Conservation (phyloP, 2,888 invertebrate species). For the Cosmopolites sordidus region DNA sequence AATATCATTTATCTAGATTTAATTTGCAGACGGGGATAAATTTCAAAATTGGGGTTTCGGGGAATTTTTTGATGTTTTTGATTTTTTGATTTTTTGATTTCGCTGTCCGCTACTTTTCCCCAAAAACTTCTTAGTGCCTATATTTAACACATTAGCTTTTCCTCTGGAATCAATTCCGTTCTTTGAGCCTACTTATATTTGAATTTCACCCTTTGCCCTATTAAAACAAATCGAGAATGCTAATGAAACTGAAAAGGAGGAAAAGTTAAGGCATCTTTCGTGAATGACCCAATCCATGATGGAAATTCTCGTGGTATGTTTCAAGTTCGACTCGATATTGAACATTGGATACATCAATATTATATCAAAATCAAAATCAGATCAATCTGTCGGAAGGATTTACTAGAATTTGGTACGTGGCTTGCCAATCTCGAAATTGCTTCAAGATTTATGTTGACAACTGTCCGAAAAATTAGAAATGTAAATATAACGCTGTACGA, state of each 20-base stretch:
- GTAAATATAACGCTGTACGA: too few species aligned
- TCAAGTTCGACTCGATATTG: neutral
- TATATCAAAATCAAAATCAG: too few species aligned
- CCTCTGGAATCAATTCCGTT: constrained; percentile 13
- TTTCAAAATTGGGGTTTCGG: neutral
- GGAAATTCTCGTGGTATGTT: neutral
- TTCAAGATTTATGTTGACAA: too few species aligned
- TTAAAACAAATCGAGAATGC: constrained; percentile 15
- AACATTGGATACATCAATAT: neutral
- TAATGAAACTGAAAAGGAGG: constrained; percentile 14
- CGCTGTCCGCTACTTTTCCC: neutral
- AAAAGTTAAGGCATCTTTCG: constrained; percentile 6
- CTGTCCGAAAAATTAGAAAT: too few species aligned
- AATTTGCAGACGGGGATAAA: neutral
- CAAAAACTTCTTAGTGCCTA: constrained; percentile 10
- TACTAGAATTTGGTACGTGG: too few species aligned
- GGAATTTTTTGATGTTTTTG: neutral
- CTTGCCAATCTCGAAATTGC: too few species aligned
- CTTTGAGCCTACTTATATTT: constrained; percentile 10
- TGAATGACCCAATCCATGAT: neutral
- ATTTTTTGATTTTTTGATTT: neutral
- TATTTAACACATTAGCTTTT: constrained; percentile 17
- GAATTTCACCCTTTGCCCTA: constrained; percentile 7
- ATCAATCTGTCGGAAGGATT: too few species aligned
- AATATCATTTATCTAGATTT: too few species aligned